Evolutionary conservation across 2,888 invertebrate genomes (phyloP).

Genomic region (Pinctada fucata): DNA sequence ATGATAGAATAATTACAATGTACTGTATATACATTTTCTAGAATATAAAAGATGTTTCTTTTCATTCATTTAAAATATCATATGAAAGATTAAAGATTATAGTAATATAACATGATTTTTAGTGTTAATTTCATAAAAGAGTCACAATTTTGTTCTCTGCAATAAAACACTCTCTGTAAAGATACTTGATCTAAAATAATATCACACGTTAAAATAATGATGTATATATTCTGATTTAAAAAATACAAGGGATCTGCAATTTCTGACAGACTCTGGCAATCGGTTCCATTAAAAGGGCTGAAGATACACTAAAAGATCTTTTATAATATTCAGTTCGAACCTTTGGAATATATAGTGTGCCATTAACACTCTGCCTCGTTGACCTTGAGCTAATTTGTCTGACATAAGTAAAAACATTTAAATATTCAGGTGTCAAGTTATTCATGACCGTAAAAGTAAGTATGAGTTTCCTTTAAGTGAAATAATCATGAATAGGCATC

Average conservation of each 20-base stretch:
- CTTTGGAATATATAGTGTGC: constrained; percentile 6
- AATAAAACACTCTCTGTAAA: background rate
- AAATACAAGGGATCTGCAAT: background rate
- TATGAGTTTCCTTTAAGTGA: background rate
- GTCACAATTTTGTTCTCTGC: background rate
- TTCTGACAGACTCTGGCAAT: background rate
- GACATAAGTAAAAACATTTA: constrained; percentile 9
- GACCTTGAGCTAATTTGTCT: background rate
- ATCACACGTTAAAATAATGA: background rate
- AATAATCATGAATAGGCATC: constrained; percentile 1
- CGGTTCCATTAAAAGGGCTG: background rate
- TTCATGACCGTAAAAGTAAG: constrained; percentile 8
- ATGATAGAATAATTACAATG: no score
- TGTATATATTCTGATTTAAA: background rate
- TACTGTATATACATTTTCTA: no score
- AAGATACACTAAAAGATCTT: constrained; percentile 4
- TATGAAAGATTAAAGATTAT: background rate
- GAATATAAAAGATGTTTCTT: no score
- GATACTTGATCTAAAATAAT: background rate
- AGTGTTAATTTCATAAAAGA: background rate
- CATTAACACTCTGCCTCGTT: background rate
- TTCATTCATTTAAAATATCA: no score
- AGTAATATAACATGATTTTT: background rate
- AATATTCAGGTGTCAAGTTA: background rate
- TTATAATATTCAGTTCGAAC: constrained; percentile 1